Base-by-base conservation (phyloP, 2,888 invertebrate species). In the Sericinus montela region DNA sequence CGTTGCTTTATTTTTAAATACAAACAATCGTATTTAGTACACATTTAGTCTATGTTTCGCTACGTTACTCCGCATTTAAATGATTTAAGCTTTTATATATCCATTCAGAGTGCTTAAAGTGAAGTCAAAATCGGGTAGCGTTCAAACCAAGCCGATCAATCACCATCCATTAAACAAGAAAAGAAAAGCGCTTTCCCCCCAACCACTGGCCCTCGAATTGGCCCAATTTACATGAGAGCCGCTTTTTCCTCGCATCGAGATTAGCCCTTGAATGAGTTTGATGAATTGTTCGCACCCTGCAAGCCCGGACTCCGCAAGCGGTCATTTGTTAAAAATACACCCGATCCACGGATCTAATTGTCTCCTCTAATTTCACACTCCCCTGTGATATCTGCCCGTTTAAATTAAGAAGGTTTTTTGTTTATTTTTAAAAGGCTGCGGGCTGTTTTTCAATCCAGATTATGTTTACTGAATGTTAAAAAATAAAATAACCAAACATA, bases 281-380 rank as follows among this genome's bases (percentile, higher is more conserved):
- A 88, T 88, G 88, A 88, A 88, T 88, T 77, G 86, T 79, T 74
- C 77, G 71, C 80, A 70, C 77, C 54, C 74, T 73, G 75, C 73
- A 75, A 68, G 63, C 71, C 67, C 66, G 63, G 67, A 62, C 57
- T 57, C 63, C 56, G 57, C 64, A 73, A 73, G 67, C 82, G 85
- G 86, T 85, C 88, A 88, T 88, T 87, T 88, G 88, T 88, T 88
- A 88, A 88, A 88, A 88, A 88, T 86, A 88, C 88, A 86, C 84
- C 83, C 84, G 84, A 84, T 84, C 86, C 84, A 74, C 65, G 83
- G 83, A 87, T 87, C 84, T 87, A 87, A 88, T 88, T 88, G 88
- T 87, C 87, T 87, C 70, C 84, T 88, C 86, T 87, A 83, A 87
- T 88, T 87, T 87, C 85, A 86, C 82, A 80, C 86, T 79, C 84